Evolutionary conservation across 2,888 invertebrate genomes (phyloP).

Genomic region (Erynnis tages): DNA sequence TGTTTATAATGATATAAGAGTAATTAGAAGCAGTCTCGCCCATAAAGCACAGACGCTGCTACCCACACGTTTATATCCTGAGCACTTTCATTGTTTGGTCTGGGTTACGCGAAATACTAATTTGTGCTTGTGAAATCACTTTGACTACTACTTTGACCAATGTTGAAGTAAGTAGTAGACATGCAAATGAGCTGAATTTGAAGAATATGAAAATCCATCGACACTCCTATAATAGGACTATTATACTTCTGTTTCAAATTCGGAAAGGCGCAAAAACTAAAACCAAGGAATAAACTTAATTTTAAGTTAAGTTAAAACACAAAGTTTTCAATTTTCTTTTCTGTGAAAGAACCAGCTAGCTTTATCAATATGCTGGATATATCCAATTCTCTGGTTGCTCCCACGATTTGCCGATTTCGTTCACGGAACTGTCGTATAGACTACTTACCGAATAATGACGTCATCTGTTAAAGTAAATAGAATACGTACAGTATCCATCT

Average conservation of each 20-base stretch:
- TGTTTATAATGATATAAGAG: conserved; percentile 38
- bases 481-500: conserved; percentile 71
- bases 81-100: conserved; percentile 50
- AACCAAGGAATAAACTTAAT: too few relatives aligned
- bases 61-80: conserved; percentile 54
- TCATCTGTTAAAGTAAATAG: conserved; percentile 73
- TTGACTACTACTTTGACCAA: too few relatives aligned
- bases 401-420: conserved; percentile 31
- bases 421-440: conserved; percentile 45
- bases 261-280: too few relatives aligned
- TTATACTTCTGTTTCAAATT: too few relatives aligned
- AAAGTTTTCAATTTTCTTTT: not conserved
- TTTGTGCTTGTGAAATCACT: not conserved
- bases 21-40: conserved; percentile 67
- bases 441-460: conserved; percentile 67
- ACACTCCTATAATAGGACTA: too few relatives aligned
- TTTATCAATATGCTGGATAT: not conserved
- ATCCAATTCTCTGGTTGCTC: conserved; percentile 23
- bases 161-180: too few relatives aligned
- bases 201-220: too few relatives aligned
- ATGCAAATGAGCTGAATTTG: too few relatives aligned
- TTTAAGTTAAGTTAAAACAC: too few relatives aligned
- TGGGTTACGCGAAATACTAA: conserved; percentile 29
- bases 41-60: conserved; percentile 68
- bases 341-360: not conserved